Evolutionary conservation across 2,888 invertebrate species (phyloP).

Genomic region (Tetrapedia diversipes): DNA sequence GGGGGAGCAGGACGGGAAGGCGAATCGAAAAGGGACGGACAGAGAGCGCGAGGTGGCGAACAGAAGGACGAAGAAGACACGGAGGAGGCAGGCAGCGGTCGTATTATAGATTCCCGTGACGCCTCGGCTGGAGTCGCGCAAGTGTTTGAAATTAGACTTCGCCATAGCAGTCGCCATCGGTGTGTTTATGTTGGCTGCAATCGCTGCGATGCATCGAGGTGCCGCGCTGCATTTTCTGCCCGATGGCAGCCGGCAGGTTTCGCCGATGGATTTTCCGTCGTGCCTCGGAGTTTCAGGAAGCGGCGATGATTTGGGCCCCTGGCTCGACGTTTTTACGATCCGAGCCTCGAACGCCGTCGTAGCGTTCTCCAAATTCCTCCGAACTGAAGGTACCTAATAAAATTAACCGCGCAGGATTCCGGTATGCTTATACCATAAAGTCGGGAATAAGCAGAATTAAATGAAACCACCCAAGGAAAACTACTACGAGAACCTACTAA

Average conservation of each 20-base stretch:
- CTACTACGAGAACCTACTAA: too few relatives aligned
- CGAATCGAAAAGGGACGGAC: too few relatives aligned
- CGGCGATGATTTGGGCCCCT: slow-evolving; percentile 5
- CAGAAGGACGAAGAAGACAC: slow-evolving; percentile 36
- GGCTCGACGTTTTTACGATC: background rate
- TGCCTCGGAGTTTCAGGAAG: slow-evolving; percentile 7
- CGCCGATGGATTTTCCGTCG: slow-evolving; percentile 1
- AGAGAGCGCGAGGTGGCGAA: slow-evolving; percentile 14
- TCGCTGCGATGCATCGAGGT: background rate
- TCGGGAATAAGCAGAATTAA: too few relatives aligned
- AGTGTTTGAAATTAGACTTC: slow-evolving; percentile 59
- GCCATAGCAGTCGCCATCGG: slow-evolving; percentile 33
- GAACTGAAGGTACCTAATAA: background rate
- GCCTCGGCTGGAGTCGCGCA: slow-evolving; percentile 47
- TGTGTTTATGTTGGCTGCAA: slow-evolving; percentile 39
- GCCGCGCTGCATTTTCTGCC: background rate
- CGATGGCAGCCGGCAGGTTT: background rate
- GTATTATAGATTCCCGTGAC: slow-evolving; percentile 52
- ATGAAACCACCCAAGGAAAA: background rate
- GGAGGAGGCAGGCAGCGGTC: slow-evolving; percentile 7
- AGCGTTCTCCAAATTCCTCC: slow-evolving; percentile 3
- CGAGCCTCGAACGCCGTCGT: background rate
- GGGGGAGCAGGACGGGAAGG: background rate
- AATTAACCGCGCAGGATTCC: background rate
- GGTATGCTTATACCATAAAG: background rate